Conservation (phyloP, 2,113 vertebrate species). For the Otolemur garnettii region DNA sequence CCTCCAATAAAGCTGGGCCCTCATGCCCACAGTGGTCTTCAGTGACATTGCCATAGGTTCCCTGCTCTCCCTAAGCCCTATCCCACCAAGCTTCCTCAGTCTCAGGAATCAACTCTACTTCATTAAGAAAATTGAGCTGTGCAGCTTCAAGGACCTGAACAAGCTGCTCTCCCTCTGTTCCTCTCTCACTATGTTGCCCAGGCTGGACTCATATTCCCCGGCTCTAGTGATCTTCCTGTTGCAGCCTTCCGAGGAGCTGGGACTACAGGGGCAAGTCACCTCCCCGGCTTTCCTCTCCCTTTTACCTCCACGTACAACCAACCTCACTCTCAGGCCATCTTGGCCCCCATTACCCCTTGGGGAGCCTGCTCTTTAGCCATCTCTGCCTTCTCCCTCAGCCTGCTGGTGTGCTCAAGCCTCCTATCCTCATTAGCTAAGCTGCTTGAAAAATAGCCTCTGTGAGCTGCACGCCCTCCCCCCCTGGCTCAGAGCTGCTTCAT, state of each 20-base stretch:
- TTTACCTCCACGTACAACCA: background rate
- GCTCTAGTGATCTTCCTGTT: no score
- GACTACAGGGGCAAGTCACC: no score
- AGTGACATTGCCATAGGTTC: background rate
- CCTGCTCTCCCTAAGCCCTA: background rate
- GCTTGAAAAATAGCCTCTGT: background rate
- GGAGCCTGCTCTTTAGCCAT: background rate
- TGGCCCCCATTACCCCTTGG: background rate
- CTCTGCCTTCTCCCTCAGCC: background rate
- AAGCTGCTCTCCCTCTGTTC: background rate
- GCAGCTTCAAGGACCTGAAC: background rate
- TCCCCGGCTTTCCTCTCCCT: background rate
- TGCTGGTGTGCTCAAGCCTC: background rate
- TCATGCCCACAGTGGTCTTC: background rate
- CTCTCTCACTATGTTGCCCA: no score
- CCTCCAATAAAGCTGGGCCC: background rate
- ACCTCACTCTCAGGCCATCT: background rate
- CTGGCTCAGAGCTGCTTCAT: background rate
- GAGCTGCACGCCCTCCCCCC: background rate
- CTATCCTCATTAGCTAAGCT: background rate
- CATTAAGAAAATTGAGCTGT: background rate
- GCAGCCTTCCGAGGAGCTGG: no score
- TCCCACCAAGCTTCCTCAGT: accelerated
- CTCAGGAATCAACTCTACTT: background rate
- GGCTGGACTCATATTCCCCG: no score